Evolutionary conservation across 2,113 vertebrate species (phyloP).

Genomic region (Lepus timidus): DNA sequence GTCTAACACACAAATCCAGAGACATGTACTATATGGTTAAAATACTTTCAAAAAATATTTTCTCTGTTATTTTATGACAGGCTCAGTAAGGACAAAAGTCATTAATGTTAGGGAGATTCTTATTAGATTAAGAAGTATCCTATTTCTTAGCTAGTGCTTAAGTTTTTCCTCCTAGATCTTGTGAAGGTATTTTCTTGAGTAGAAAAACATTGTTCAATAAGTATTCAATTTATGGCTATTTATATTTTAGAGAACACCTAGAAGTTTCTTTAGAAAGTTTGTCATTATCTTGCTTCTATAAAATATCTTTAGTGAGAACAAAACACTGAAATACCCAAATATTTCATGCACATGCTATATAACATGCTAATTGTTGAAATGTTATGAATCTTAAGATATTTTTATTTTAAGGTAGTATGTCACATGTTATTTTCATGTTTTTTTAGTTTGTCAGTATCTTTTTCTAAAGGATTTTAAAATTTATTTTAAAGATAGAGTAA

Average conservation of each 20-base stretch:
- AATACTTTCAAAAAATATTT: slow-evolving; percentile 69
- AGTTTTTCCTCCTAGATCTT: slow-evolving; percentile 39
- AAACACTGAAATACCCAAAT: background rate
- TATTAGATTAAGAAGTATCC: slow-evolving; percentile 59
- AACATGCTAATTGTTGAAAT: background rate
- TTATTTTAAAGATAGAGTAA: no score
- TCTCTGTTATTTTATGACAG: slow-evolving; percentile 16
- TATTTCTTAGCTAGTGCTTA: slow-evolving; percentile 22
- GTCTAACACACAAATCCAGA: background rate
- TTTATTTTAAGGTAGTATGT: background rate
- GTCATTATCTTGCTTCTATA: background rate
- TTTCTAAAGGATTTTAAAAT: no score
- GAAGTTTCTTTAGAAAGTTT: background rate
- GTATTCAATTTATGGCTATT: background rate
- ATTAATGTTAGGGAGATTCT: slow-evolving; percentile 59
- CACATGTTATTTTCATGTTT: background rate
- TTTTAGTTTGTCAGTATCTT: background rate
- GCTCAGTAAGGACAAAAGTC: background rate
- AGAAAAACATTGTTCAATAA: slow-evolving; percentile 14
- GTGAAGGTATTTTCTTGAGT: background rate
- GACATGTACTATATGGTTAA: background rate
- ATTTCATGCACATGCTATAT: background rate
- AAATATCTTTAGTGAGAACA: background rate
- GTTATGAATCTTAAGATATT: background rate
- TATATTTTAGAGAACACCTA: background rate